These are phyloP conservation scores for Rhinatrema bivittatum DNA, from an alignment of 2,797 vertebrate species.

Conservation along the genomic window DNA sequence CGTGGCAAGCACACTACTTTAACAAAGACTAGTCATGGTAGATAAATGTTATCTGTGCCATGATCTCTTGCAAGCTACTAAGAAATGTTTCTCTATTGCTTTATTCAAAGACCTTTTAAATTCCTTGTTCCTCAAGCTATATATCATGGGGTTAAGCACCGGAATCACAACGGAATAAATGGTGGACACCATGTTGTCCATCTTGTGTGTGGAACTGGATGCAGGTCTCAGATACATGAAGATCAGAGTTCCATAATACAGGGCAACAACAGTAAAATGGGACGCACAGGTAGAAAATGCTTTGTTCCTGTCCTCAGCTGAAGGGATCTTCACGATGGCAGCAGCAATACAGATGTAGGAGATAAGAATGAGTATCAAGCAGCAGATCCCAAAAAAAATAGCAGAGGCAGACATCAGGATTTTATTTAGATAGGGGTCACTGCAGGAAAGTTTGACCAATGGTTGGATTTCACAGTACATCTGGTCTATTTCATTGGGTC, in stretches of 20 bases:
- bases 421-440: neutral
- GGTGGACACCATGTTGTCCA: neutral
- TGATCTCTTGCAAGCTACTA: too few relatives aligned
- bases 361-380: conserved; percentile 1
- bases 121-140: conserved; percentile 9
- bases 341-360: conserved; percentile 3
- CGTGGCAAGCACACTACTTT: too few relatives aligned
- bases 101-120: neutral
- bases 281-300: conserved; percentile 8
- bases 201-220: neutral
- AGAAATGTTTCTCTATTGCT: neutral
- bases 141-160: conserved; percentile 7
- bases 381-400: conserved; percentile 2
- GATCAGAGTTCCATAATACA: conserved; percentile 3
- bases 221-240: conserved; percentile 10
- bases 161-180: conserved; percentile 4
- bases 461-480: conserved; percentile 7
- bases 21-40: too few relatives aligned
- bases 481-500: neutral
- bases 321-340: neutral
- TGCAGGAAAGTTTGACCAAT: conserved; percentile 2
- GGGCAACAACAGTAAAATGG: conserved; percentile 1
- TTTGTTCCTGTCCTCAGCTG: neutral
- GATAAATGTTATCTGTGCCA: too few relatives aligned
- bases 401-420: neutral